A percentile compares a stretch with the other conserved stretches of the same genome.
Conservation (phyloP, 1,140 invertebrate genomes). For the Hormaphis cornu region DNA sequence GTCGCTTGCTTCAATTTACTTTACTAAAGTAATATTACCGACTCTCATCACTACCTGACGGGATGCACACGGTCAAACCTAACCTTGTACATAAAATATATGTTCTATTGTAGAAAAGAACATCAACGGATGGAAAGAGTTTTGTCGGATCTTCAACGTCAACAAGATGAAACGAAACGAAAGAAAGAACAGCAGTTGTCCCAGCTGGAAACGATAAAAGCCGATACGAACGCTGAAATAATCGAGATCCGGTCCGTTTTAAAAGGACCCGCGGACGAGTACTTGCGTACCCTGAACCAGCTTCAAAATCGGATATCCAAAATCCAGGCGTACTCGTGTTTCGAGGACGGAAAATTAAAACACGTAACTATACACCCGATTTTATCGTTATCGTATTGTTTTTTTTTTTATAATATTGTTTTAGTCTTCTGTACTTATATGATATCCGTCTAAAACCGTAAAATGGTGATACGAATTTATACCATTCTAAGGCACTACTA, state of each 20-base stretch:
- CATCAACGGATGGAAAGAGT: neutral
- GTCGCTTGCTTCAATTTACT: too few species aligned
- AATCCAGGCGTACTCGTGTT: neutral
- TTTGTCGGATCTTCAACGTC: neutral
- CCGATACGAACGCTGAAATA: neutral
- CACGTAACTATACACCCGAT: too few species aligned
- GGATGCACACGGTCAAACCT: too few species aligned
- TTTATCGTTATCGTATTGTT: too few species aligned
- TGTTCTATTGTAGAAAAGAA: neutral
- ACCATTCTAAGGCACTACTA: too few species aligned
- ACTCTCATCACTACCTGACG: too few species aligned
- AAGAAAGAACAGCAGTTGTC: neutral
- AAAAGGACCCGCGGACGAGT: neutral
- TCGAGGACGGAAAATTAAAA: neutral
- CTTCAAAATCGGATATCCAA: neutral
- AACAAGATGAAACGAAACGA: neutral
- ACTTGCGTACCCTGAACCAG: neutral
- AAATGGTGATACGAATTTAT: too few species aligned
- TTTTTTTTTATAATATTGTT: too few species aligned
- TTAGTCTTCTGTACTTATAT: too few species aligned
- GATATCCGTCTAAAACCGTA: too few species aligned
- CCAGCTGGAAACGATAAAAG: neutral
- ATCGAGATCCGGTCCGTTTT: neutral
- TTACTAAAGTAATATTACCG: neutral
- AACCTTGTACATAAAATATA: neutral